These are phyloP conservation scores for Xestia rhomboidea DNA, from an alignment of 2,888 invertebrate species.

Conservation along the genomic window DNA sequence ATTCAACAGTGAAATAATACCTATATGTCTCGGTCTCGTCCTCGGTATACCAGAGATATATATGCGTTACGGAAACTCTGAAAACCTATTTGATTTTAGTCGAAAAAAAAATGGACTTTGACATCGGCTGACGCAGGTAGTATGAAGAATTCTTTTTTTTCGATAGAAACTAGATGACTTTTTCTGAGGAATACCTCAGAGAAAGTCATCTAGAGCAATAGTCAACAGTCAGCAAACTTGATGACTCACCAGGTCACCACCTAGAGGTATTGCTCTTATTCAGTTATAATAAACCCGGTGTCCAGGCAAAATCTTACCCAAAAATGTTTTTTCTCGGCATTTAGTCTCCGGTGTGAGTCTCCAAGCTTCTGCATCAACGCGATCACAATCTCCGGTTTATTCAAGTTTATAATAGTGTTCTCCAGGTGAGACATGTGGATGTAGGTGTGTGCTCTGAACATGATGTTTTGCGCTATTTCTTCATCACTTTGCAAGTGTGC, in stretches of 20 bases:
- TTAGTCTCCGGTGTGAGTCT: slow-evolving; percentile 73
- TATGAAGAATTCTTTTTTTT: background rate
- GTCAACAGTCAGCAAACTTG: no score
- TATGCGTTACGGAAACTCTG: no score
- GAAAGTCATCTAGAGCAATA: background rate
- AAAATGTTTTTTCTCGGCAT: slow-evolving; percentile 75
- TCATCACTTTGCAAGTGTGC: slow-evolving; percentile 68
- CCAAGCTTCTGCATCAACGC: slow-evolving; percentile 82
- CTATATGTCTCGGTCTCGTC: background rate
- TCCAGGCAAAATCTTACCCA: slow-evolving; percentile 70
- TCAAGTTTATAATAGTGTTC: slow-evolving; percentile 73
- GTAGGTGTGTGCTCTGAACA: slow-evolving; percentile 81
- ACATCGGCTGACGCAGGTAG: background rate
- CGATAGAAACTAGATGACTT: no score
- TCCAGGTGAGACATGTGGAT: slow-evolving; percentile 79
- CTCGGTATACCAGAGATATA: no score
- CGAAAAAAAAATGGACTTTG: no score
- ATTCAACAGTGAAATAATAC: no score
- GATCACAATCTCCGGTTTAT: slow-evolving; percentile 78
- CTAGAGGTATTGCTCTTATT: background rate
- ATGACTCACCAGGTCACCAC: background rate
- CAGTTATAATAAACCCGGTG: no score
- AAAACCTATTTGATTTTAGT: no score
- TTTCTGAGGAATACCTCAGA: no score
- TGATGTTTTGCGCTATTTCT: slow-evolving; percentile 68